Evolutionary conservation across 2,888 invertebrate species (phyloP).

Genomic region (Lasioglossum vierecki): DNA sequence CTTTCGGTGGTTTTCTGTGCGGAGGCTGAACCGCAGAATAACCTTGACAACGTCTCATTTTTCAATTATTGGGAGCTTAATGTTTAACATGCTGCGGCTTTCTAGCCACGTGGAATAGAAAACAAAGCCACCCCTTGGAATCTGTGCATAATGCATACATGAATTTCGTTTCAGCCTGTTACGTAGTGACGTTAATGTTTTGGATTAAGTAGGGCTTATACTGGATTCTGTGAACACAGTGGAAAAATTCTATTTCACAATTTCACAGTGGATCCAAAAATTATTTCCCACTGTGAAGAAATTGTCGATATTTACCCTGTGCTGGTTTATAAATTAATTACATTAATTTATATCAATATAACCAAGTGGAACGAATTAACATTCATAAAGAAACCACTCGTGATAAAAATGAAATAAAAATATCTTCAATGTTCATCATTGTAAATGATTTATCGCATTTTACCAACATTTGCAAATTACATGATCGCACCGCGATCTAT

Average conservation of each 20-base stretch:
- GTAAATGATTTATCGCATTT: not conserved
- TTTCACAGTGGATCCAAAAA: not conserved
- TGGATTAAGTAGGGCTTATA: not conserved
- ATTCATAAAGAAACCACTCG: not conserved
- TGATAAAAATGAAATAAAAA: not conserved
- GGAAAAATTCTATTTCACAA: not conserved
- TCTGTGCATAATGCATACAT: slow-evolving; percentile 3
- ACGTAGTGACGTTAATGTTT: not conserved
- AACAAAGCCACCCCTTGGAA: not conserved
- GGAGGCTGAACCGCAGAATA: not conserved
- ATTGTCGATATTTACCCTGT: not conserved
- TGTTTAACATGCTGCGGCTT: slow-evolving; percentile 6
- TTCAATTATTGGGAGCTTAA: slow-evolving; percentile 14
- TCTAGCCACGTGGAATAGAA: not conserved
- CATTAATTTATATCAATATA: not conserved
- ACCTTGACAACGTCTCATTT: not conserved
- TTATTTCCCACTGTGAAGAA: not conserved
- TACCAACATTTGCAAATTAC: not conserved
- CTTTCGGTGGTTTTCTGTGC: not conserved
- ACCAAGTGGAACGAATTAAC: not conserved
- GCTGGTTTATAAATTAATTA: not conserved
- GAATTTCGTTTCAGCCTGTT: not conserved
- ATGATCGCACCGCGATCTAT: not conserved
- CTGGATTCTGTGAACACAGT: not conserved
- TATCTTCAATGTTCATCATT: not conserved